Conservation (phyloP, 2,113 vertebrate species). For the Sinocyclocheilus maitianheensis region DNA sequence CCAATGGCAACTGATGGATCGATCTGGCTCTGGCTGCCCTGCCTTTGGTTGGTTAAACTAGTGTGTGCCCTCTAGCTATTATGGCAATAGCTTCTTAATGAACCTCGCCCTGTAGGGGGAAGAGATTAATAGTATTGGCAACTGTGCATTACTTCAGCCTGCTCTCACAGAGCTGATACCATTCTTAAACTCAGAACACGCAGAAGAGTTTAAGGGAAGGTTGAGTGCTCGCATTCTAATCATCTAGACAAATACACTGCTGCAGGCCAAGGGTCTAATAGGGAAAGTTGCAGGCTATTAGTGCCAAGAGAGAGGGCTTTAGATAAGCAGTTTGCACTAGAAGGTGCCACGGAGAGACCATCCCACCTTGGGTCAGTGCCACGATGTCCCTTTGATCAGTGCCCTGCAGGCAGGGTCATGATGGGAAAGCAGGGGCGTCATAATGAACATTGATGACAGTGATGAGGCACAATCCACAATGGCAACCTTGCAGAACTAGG, state of each 20-base stretch:
- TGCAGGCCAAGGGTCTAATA: not conserved
- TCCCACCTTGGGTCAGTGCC: not conserved
- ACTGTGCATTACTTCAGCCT: conserved; percentile 61
- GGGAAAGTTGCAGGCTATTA: not conserved
- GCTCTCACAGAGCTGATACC: conserved; percentile 42
- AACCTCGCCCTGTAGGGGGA: conserved; percentile 66
- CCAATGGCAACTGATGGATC: conserved; percentile 56
- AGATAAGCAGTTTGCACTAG: conserved; percentile 2
- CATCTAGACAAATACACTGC: not conserved
- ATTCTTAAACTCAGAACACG: conserved; percentile 47
- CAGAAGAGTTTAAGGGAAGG: conserved; percentile 51
- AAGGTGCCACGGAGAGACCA: not conserved
- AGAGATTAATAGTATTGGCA: conserved; percentile 70
- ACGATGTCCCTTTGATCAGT: not conserved
- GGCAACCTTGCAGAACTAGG: too few species aligned
- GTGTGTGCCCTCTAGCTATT: conserved; percentile 64
- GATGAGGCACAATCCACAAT: not conserved
- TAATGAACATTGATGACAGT: not conserved
- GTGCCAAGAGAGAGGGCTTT: not conserved
- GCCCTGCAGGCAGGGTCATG: not conserved
- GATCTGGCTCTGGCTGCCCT: conserved; percentile 62
- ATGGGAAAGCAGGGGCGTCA: not conserved
- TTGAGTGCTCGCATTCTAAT: conserved; percentile 5
- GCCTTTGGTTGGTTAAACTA: conserved; percentile 67
- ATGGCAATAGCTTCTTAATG: conserved; percentile 74